Evolutionary conservation across 2,888 invertebrate genomes (phyloP).

Genomic region (Noctua fimbriata): DNA sequence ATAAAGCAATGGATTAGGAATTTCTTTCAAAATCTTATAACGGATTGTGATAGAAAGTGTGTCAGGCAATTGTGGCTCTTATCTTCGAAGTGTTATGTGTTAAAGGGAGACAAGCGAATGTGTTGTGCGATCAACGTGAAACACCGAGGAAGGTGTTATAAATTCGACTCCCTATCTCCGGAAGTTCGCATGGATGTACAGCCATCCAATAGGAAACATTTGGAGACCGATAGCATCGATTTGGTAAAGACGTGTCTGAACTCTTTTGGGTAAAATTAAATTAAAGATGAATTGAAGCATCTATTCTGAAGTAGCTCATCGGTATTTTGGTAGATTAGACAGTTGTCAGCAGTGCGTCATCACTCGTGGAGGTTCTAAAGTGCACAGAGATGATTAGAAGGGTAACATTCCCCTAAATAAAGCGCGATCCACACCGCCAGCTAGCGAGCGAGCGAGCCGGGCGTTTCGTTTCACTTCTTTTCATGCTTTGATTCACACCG

Average conservation of each 20-base stretch:
- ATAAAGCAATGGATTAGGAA: background rate
- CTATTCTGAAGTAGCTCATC: background rate
- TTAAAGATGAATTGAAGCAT: background rate
- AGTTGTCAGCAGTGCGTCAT: background rate
- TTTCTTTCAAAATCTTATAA: background rate
- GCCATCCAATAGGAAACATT: slow-evolving; percentile 48
- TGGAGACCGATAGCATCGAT: slow-evolving; percentile 31
- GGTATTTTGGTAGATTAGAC: background rate
- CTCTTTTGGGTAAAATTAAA: background rate
- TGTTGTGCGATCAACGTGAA: background rate
- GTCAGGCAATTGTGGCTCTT: background rate
- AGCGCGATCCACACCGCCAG: too few relatives aligned
- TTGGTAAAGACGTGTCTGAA: slow-evolving; percentile 23
- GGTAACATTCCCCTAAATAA: background rate
- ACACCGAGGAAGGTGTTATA: slow-evolving; percentile 16
- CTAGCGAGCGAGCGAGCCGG: too few relatives aligned
- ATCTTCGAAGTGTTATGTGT: background rate
- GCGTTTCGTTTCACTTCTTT: too few relatives aligned
- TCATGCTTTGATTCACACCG: too few relatives aligned
- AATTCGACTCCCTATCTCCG: slow-evolving; percentile 45
- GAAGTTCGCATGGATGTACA: slow-evolving; percentile 44
- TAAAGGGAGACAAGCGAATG: slow-evolving; percentile 10
- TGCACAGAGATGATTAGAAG: background rate
- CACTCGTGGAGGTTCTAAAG: background rate
- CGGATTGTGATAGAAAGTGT: background rate